Evolutionary conservation across 2,113 vertebrate genomes (phyloP), one percentile per base, ranked within the genome.

Genomic region (Zingel zingel): DNA sequence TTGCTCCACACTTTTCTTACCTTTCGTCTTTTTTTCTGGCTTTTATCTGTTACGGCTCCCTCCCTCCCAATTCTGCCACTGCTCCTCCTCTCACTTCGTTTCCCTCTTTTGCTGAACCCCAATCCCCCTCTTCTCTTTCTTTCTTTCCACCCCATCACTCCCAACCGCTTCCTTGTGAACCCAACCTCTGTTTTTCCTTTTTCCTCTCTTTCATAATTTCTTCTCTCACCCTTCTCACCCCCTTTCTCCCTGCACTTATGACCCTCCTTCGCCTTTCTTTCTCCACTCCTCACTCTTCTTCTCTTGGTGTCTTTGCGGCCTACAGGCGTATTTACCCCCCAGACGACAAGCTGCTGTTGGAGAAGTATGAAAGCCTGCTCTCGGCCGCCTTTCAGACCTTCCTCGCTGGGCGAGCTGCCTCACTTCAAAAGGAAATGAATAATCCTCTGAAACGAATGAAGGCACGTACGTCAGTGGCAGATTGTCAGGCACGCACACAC

Each of bases 371-470:
- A 93, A 97, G 93, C 93, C 97, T 99, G 86, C 95, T 99, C 92
- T 96, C 97, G 47, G 95, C 95, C 68, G 97, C 98, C 92, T 99
- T 99, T 95, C 98, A 99, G 96, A 99, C 97, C 0, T 99, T 99
- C 94, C 98, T 99, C 68, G 97, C 98, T 77, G 98, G 98, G 92
- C 97, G 98, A 96, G 98, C 98, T 77, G 96, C 98, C 92, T 98
- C 97, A 79, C 97, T 99, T 95, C 98, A 99, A 95, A 95, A 98
- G 91, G 98, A 99, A 94, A 94, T 99, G 95, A 99, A 98, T 95
- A 98, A 99, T 95, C 98, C 98, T 94, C 96, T 99, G 94, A 99
- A 99, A 96, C 96, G 92, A 95, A 99, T 99, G 98, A 99, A 98
- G 97, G 98, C 98, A 97, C 91, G 95, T 95, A 95, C 91, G 84